Evolutionary conservation across 2,888 invertebrate species (phyloP).

Genomic region (Noctua fimbriata): DNA sequence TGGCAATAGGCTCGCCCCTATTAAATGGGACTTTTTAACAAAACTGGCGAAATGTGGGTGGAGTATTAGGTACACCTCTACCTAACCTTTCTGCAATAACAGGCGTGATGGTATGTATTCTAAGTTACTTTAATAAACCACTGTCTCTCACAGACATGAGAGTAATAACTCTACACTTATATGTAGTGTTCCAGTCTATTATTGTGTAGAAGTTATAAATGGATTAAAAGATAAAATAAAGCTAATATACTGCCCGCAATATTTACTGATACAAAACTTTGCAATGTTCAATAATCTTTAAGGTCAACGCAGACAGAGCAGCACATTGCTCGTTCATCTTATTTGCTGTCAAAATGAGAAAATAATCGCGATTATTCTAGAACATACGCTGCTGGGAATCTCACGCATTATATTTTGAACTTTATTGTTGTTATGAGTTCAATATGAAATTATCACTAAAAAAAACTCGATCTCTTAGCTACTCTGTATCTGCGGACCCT

Average conservation of each 20-base stretch:
- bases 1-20: neutral
- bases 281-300: conserved; percentile 33
- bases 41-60: no score
- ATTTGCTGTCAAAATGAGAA: neutral
- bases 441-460: neutral
- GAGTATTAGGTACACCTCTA: no score
- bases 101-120: no score
- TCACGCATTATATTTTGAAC: neutral
- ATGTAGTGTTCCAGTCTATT: neutral
- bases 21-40: no score
- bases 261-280: conserved; percentile 17
- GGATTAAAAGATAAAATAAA: conserved; percentile 25
- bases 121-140: neutral
- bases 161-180: neutral
- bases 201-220: conserved; percentile 18
- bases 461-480: neutral
- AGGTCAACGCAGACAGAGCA: neutral
- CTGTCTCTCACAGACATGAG: neutral
- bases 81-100: no score
- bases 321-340: neutral
- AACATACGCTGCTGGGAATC: neutral
- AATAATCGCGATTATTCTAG: neutral
- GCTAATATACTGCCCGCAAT: conserved; percentile 12
- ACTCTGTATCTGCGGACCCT: neutral
- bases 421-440: neutral